Base-by-base conservation (phyloP, 2,113 vertebrate genomes). In the Rostratula benghalensis region DNA sequence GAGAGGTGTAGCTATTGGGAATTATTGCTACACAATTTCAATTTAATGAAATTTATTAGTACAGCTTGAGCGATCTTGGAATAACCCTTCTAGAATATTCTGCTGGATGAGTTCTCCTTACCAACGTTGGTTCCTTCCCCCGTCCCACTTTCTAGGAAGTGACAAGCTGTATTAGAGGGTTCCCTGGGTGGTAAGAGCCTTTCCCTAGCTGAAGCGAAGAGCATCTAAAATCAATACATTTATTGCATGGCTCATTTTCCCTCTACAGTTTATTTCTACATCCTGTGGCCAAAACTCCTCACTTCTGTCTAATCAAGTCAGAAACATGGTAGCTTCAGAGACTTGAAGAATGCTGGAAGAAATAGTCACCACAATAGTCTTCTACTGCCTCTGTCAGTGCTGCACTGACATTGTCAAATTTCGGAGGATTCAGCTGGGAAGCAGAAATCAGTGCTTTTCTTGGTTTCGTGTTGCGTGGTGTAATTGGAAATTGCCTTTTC, bases 401-500 rank as follows among this genome's bases (percentile, higher is more conserved):
- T 57, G 7, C 43, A 33, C 51, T 84, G 75, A 22, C 33, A 8
- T 61, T 96, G 93, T 35, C 98, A 97, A 90, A 97, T 98, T 97
- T 97, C 95, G 31, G 96, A 90, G 35, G 97, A 97, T 95, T 98
- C 97, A 70, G 83, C 31, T 67, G 97, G 39, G 35, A 74, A 53
- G 73, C 76, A 88, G 77, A 88, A 91, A 57, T 67, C 57, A 11
- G 91, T 59, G 22, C 27, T 59, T 93, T 97, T 91, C 94, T 97
- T 97, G 63, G 65, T 90, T 95, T 97, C 86, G 7, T 73, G 83
- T 74, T 57, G 89, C 8, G 54, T 85, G 21, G 63, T 87, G 31
- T 97, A 97, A 50, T 92, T 89, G 28, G 98, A 88, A 50, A 98
- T 96, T 37, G 98, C 98, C 15, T 37, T 97, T 97, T 98, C 98